Evolutionary conservation across 2,888 invertebrate species (phyloP).

Genomic region (Dicycla oo): DNA sequence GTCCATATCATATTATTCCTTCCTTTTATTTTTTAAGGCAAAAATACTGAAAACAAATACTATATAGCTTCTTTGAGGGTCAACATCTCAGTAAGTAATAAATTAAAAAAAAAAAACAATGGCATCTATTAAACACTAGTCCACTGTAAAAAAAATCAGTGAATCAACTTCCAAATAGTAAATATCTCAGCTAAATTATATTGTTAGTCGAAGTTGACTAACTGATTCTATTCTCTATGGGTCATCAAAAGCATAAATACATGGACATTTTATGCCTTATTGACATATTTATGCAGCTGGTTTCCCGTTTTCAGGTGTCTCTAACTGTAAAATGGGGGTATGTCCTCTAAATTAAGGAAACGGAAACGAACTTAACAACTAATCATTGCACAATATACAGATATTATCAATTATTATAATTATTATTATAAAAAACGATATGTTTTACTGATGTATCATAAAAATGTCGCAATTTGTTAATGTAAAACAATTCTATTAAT

Average conservation of each 20-base stretch:
- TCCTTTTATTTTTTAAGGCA: not conserved
- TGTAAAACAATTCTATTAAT: slow-evolving; percentile 8
- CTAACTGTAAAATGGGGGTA: slow-evolving; percentile 69
- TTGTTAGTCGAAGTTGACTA: slow-evolving; percentile 20
- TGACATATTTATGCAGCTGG: slow-evolving; percentile 48
- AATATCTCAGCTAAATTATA: slow-evolving; percentile 6
- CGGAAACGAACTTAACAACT: slow-evolving; percentile 67
- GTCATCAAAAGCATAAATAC: slow-evolving; percentile 47
- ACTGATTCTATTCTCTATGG: not conserved
- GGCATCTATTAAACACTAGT: not conserved
- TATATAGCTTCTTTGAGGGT: not conserved
- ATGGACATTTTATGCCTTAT: slow-evolving; percentile 51
- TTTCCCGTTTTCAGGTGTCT: slow-evolving; percentile 55
- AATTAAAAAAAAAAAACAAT: not conserved
- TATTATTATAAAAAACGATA: slow-evolving; percentile 61
- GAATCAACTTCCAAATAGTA: slow-evolving; percentile 20
- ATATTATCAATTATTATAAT: slow-evolving; percentile 68
- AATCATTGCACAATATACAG: slow-evolving; percentile 81
- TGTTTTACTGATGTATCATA: slow-evolving; percentile 46
- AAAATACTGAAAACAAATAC: not conserved
- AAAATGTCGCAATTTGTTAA: slow-evolving; percentile 23
- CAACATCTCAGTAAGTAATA: not conserved
- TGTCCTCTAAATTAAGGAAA: slow-evolving; percentile 74
- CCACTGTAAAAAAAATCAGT: slow-evolving; percentile 21
- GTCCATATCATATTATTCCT: not conserved